Percentiles rank a stretch among this genome's conserved stretches.
These are phyloP conservation scores for Archips xylosteana DNA, from an alignment of 2,888 invertebrate species.

Conservation along the genomic window DNA sequence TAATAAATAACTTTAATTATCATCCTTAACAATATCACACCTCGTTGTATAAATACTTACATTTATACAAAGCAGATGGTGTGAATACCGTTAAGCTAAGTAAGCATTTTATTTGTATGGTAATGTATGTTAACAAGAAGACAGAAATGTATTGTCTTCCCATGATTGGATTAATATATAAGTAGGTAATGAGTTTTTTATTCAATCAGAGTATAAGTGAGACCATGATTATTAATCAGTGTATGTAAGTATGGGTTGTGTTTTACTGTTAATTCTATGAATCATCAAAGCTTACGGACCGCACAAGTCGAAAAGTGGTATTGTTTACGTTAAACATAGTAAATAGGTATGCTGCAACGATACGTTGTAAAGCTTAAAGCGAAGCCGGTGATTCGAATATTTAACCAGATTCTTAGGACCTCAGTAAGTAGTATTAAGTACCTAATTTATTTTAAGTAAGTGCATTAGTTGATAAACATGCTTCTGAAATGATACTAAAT, in stretches of 20 bases:
- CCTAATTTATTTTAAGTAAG: no score
- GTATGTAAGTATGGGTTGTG: neutral
- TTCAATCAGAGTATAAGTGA: neutral
- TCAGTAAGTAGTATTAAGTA: no score
- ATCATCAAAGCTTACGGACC: neutral
- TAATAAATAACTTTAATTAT: neutral
- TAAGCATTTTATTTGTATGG: slow-evolving; percentile 26
- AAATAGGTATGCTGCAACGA: neutral
- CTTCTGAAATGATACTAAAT: no score
- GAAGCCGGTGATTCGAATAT: no score
- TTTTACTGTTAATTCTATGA: slow-evolving; percentile 10
- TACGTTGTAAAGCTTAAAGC: no score
- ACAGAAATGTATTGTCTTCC: slow-evolving; percentile 20
- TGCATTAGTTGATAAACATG: no score
- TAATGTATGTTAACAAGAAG: slow-evolving; percentile 29
- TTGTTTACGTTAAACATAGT: neutral
- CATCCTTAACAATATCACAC: neutral
- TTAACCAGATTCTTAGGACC: no score
- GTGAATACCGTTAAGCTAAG: slow-evolving; percentile 14
- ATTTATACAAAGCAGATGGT: neutral
- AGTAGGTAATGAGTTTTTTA: slow-evolving; percentile 19
- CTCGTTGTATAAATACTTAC: neutral
- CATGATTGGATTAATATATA: slow-evolving; percentile 24
- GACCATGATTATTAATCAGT: neutral
- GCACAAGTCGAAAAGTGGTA: neutral